phyloP scores from a whole-genome alignment of 2,888 invertebrate species.

The Mayetiola destructor region DNA sequence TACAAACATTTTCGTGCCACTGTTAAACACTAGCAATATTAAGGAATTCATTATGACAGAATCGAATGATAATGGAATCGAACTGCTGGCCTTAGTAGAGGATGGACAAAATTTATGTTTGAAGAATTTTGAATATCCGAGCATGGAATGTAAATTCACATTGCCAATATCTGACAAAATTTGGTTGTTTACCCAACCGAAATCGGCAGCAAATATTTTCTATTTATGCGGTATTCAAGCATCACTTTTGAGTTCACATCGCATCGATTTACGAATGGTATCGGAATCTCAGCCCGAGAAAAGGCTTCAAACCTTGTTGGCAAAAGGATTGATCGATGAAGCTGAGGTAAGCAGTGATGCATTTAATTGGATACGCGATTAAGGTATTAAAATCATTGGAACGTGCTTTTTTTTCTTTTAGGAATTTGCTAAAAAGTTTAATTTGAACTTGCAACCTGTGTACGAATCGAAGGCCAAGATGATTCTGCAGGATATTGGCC shows the following conservation, averaged over 20 bases:
- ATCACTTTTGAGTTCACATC: slow-evolving; percentile 23
- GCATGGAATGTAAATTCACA: slow-evolving; percentile 29
- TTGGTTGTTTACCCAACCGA: slow-evolving; percentile 33
- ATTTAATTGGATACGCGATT: background rate
- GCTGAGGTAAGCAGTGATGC: slow-evolving; percentile 28
- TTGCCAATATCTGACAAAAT: slow-evolving; percentile 26
- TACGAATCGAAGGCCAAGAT: slow-evolving; percentile 31
- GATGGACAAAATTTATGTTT: slow-evolving; percentile 22
- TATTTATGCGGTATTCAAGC: slow-evolving; percentile 25
- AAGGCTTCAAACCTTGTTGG: slow-evolving; percentile 31
- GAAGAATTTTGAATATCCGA: slow-evolving; percentile 31
- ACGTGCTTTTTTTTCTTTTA: slow-evolving; percentile 16
- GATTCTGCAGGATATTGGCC: slow-evolving; percentile 26
- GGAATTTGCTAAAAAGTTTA: slow-evolving; percentile 31
- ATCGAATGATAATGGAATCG: slow-evolving; percentile 27
- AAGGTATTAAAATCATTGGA: background rate
- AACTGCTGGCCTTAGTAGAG: slow-evolving; percentile 27
- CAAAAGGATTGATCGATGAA: slow-evolving; percentile 32
- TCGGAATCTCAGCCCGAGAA: slow-evolving; percentile 33
- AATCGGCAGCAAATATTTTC: slow-evolving; percentile 31
- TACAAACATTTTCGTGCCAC: slow-evolving; percentile 22
- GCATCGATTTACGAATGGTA: slow-evolving; percentile 31
- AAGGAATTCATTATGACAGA: slow-evolving; percentile 31
- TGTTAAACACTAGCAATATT: slow-evolving; percentile 20
- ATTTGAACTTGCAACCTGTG: slow-evolving; percentile 31